These are phyloP conservation scores for Spodoptera frugiperda DNA, from an alignment of 1,140 invertebrate species.

Conservation along the genomic window DNA sequence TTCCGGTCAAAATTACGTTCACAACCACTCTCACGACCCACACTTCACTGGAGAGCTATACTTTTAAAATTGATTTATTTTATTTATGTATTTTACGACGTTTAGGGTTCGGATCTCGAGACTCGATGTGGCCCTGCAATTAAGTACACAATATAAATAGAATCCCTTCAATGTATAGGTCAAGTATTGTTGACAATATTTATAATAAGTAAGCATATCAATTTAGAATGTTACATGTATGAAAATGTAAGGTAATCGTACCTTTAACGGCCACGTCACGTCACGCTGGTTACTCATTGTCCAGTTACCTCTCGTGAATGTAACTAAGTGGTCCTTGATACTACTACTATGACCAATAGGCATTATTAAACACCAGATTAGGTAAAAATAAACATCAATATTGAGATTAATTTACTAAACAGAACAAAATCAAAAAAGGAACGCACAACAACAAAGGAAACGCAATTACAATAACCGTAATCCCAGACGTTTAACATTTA, in stretches of 20 bases:
- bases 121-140: background rate
- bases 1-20: constrained; percentile 59
- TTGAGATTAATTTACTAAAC: too few relatives aligned
- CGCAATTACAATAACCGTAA: constrained; percentile 24
- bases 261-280: too few relatives aligned
- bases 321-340: background rate
- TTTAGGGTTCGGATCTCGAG: background rate
- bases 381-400: too few relatives aligned
- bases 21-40: constrained; percentile 39
- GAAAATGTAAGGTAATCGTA: background rate
- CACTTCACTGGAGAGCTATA: constrained; percentile 38
- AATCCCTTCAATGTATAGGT: background rate
- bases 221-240: background rate
- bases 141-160: background rate
- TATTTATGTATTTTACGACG: constrained; percentile 4
- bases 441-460: background rate
- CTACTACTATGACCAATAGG: too few relatives aligned
- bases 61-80: constrained; percentile 46
- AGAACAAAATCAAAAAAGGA: too few relatives aligned
- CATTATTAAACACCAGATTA: too few relatives aligned
- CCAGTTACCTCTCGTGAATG: background rate
- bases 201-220: too few relatives aligned
- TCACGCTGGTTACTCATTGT: background rate
- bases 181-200: background rate
- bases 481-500: constrained; percentile 10